phyloP scores from a whole-genome alignment of 1,140 invertebrate genomes.

The Triops longicaudatus region DNA sequence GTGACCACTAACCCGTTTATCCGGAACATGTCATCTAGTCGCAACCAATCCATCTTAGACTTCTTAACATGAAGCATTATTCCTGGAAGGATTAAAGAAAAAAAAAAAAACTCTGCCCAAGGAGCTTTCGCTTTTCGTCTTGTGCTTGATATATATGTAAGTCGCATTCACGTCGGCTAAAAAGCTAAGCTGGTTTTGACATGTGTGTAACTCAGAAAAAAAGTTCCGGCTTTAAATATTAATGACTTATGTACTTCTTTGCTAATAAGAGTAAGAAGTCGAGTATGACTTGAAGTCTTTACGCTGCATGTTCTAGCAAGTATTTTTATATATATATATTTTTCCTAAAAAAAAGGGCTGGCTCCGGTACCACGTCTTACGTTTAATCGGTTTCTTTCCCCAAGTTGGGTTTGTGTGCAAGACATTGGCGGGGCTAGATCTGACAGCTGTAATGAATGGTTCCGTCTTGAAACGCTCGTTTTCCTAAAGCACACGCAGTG shows the following conservation, averaged over 20 bases:
- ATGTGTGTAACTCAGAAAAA: neutral
- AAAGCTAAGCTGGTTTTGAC: no score
- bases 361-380: neutral
- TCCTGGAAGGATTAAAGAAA: neutral
- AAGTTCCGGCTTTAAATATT: neutral
- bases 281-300: neutral
- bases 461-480: slow-evolving; percentile 10
- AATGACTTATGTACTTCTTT: neutral
- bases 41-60: neutral
- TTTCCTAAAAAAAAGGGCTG: neutral
- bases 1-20: slow-evolving; percentile 7
- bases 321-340: neutral
- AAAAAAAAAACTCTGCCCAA: no score
- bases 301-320: neutral
- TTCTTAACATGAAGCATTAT: neutral
- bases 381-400: slow-evolving; percentile 1
- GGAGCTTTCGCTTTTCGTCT: neutral
- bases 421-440: slow-evolving; percentile 9
- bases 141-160: neutral
- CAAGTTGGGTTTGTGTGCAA: slow-evolving; percentile 15
- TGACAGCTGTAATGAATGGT: slow-evolving; percentile 15
- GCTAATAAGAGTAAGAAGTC: neutral
- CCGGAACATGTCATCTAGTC: slow-evolving; percentile 14
- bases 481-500: slow-evolving; percentile 14
- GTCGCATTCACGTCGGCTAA: neutral